Evolutionary conservation across 2,797 vertebrate genomes (phyloP), one percentile per base, ranked within the genome.

Genomic region (Malurus splendens): DNA sequence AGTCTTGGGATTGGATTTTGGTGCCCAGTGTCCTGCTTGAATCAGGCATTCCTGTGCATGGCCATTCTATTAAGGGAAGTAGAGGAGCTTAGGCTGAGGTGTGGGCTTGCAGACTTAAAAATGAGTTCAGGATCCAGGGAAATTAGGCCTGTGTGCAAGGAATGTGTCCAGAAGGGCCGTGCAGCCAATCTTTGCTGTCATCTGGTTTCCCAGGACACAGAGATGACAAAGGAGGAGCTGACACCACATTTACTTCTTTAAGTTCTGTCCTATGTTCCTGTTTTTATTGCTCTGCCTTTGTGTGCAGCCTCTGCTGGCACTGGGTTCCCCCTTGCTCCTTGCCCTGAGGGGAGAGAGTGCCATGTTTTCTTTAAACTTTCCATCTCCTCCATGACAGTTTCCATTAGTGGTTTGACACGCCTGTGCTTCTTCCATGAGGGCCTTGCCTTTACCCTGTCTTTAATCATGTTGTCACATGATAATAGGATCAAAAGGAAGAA

Each of bases 381-480:
- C 0, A 2, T 87, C 92, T 93, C 70, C 73, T 93, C 89, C 39
- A 66, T 93, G 94, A 95, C 95, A 94, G 87, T 95, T 93, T 92
- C 93, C 94, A 94, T 95, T 95, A 95, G 95, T 87, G 92, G 95
- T 91, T 95, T 95, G 93, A 92, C 93, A 94, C 90, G 89, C 94
- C 85, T 95, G 89, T 86, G 94, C 89, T 90, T 94, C 95, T 91
- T 94, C 93, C 93, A 93, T 66, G 85, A 93, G 89, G 79, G 90
- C 92, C 66, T 83, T 93, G 90, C 84, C 85, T 95, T 93, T 91
- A 90, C 95, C 71, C 92, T 92, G 94, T 91, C 92, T 95, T 95
- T 93, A 95, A 95, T 95, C 93, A 94, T 89, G 93, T 94, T 95
- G 94, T 95, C 95, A 90, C 89, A 91, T 81, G 93, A 95, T 95